Conservation (phyloP, 2,888 invertebrate species). For the Parnassius apollo region DNA sequence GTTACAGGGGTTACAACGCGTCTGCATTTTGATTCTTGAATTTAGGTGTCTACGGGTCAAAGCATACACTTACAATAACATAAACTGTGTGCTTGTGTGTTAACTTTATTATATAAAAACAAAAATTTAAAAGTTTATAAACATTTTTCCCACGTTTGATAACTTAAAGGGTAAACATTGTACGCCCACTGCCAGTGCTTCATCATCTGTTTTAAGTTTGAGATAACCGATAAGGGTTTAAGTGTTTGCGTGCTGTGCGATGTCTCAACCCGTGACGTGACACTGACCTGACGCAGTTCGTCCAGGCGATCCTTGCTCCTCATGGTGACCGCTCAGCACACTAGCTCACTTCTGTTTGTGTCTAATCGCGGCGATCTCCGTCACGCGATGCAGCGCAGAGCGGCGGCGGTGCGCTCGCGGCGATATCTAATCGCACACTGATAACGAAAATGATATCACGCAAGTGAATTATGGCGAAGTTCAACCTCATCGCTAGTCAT, state of each 20-base stretch:
- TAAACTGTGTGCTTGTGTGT: too few species aligned
- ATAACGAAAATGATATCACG: slow-evolving; percentile 46
- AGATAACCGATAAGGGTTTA: background rate
- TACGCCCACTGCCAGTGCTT: too few species aligned
- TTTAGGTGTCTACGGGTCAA: too few species aligned
- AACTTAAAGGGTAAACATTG: too few species aligned
- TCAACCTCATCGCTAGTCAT: background rate
- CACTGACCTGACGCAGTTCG: slow-evolving; percentile 65
- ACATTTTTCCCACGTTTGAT: too few species aligned
- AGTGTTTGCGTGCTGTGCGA: background rate
- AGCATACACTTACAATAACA: too few species aligned
- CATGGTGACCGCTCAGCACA: slow-evolving; percentile 70
- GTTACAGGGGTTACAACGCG: too few species aligned
- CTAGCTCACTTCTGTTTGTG: slow-evolving; percentile 54
- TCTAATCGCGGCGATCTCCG: slow-evolving; percentile 5
- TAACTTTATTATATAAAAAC: too few species aligned
- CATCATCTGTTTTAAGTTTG: too few species aligned
- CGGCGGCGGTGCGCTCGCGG: slow-evolving; percentile 51
- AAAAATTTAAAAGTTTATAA: too few species aligned
- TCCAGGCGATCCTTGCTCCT: slow-evolving; percentile 68
- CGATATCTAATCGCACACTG: slow-evolving; percentile 68
- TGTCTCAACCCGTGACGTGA: background rate
- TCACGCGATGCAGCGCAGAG: slow-evolving; percentile 49
- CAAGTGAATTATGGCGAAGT: slow-evolving; percentile 20
- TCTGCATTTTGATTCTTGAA: too few species aligned